Base-by-base conservation (phyloP, 2,797 vertebrate genomes). In the Siniperca scherzeri region DNA sequence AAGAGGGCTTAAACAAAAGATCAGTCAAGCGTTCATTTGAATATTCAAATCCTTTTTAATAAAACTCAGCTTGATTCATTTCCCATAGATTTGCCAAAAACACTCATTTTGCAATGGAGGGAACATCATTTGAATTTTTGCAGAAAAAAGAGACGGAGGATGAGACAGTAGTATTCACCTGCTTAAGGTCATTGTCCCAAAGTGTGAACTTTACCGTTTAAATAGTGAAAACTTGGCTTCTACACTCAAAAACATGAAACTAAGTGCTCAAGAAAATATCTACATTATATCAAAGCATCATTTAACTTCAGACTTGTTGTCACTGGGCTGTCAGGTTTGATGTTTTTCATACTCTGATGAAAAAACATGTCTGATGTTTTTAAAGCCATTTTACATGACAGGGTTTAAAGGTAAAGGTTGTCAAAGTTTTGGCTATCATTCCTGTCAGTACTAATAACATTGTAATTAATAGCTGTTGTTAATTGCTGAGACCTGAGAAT, bases 31-130 rank as follows among this genome's bases (percentile, higher is more conserved):
- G 94, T 96, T 96, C 92, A 96, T 96, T 95, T 96, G 94, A 96
- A 96, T 96, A 96, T 96, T 96, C 93, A 95, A 95, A 95, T 95
- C 93, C 92, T 90, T 93, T 96, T 94, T 95, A 95, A 95, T 95
- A 94, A 95, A 96, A 94, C 88, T 86, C 83, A 67, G 90, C 93
- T 90, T 93, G 92, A 95, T 94, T 94, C 90, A 92, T 94, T 95
- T 95, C 93, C 86, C 91, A 88, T 93, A 93, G 94, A 93, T 92
- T 94, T 90, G 89, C 84, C 86, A 89, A 94, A 94, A 94, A 94
- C 84, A 83, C 86, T 87, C 81, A 77, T 91, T 92, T 90, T 91
- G 86, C 83, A 91, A 86, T 64, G 85, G 82, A 88, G 91, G 88
- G 90, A 93, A 92, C 87, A 80, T 91, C 70, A 93, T 95, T 95